Percentiles rank a stretch among this genome's conserved stretches.
phyloP scores from a whole-genome alignment of 2,888 invertebrate genomes.

The Ormia ochracea region DNA sequence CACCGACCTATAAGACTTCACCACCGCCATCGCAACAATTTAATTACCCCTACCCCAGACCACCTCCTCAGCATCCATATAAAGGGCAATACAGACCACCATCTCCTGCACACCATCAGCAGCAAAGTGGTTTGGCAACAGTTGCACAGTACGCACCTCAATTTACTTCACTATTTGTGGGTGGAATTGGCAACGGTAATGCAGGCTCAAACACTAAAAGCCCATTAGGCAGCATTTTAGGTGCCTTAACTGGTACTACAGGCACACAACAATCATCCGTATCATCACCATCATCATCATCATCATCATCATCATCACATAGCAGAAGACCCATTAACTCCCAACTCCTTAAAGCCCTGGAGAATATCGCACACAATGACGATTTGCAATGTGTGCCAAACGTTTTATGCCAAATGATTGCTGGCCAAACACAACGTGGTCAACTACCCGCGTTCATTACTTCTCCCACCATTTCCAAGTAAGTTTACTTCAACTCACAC shows the following conservation, averaged over 20 bases:
- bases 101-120: conserved; percentile 6
- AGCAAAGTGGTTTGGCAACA: conserved; percentile 68
- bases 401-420: conserved; percentile 86
- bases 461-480: conserved; percentile 76
- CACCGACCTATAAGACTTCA: conserved; percentile 63
- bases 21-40: conserved; percentile 62
- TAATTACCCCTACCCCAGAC: conserved; percentile 64
- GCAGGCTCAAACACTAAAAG: conserved; percentile 45
- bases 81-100: conserved; percentile 64
- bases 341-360: conserved; percentile 78
- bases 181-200: conserved; percentile 63
- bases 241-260: conserved; percentile 68
- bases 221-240: conserved; percentile 72
- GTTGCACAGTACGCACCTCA: conserved; percentile 75
- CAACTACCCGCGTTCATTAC: conserved; percentile 75
- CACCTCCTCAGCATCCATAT: conserved; percentile 53
- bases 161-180: conserved; percentile 73
- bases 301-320: conserved; percentile 42
- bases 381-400: conserved; percentile 88
- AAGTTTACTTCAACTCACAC: conserved; percentile 63
- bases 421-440: conserved; percentile 77
- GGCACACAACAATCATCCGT: conserved; percentile 26
- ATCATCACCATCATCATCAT: conserved; percentile 42
- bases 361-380: conserved; percentile 83
- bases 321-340: conserved; percentile 70